A percentile compares a stretch with the other conserved stretches of the same genome.
Evolutionary conservation across 2,113 vertebrate species (phyloP).

Genomic region (Chiloscyllium plagiosum): DNA sequence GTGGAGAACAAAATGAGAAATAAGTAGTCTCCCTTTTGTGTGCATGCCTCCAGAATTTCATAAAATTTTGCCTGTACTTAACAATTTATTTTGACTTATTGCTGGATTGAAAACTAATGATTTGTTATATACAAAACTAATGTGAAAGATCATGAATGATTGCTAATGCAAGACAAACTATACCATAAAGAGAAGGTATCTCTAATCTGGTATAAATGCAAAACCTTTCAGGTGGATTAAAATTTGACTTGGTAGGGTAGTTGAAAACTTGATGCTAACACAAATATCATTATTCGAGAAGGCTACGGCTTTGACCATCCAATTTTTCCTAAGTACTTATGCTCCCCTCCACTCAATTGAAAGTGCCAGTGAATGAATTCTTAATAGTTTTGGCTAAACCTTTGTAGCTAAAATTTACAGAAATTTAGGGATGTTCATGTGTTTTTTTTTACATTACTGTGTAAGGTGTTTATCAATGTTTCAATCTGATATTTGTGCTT

Average conservation of each 20-base stretch:
- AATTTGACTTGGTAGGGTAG: neutral
- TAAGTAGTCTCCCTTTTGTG: neutral
- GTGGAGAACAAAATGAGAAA: neutral
- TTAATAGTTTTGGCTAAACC: neutral
- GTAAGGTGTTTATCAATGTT: conserved; percentile 9
- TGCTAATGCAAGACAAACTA: neutral
- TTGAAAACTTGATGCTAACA: neutral
- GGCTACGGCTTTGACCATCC: neutral
- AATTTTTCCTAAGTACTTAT: neutral
- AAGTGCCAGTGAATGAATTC: neutral
- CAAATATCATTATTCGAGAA: neutral
- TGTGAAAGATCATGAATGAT: neutral
- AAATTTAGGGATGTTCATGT: neutral
- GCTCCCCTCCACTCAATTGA: neutral
- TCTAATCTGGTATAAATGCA: neutral
- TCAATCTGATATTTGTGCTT: neutral
- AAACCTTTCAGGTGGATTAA: neutral
- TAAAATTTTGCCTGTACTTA: neutral
- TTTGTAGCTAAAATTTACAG: conserved; percentile 7
- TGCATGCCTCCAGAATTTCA: neutral
- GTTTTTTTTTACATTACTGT: neutral
- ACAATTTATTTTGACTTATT: neutral
- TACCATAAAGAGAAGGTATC: neutral
- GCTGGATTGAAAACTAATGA: neutral
- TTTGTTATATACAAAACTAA: neutral